These are phyloP conservation scores for Pseudoips prasinana DNA, from an alignment of 2,888 invertebrate species.

Conservation along the genomic window DNA sequence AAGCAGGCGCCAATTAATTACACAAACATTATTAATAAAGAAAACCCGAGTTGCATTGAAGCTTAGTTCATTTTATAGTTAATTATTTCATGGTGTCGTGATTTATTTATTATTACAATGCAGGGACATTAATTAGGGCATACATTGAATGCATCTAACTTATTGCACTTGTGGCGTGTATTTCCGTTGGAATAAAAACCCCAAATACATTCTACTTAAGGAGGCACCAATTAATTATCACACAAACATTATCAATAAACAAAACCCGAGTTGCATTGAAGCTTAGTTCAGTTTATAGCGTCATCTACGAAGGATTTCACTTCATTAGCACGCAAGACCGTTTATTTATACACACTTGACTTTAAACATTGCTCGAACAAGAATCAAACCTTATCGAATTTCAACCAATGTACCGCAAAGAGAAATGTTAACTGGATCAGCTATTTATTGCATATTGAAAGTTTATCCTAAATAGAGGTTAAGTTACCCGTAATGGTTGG, in stretches of 20 bases:
- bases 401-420: constrained; percentile 53
- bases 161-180: no score
- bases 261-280: constrained; percentile 26
- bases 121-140: constrained; percentile 5
- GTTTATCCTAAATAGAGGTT: constrained; percentile 4
- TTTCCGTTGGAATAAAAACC: no score
- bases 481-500: not conserved
- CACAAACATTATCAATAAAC: constrained; percentile 11
- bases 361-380: constrained; percentile 41
- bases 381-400: constrained; percentile 60
- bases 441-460: constrained; percentile 40
- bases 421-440: constrained; percentile 46
- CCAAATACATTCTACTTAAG: constrained; percentile 12
- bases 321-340: constrained; percentile 61
- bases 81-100: no score
- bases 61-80: constrained; percentile 27
- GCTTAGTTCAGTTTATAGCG: constrained; percentile 27
- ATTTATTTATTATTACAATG: not conserved
- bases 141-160: no score
- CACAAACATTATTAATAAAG: constrained; percentile 10
- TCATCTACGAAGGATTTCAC: constrained; percentile 38
- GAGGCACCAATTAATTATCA: constrained; percentile 20
- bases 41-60: constrained; percentile 26
- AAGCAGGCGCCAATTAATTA: constrained; percentile 19
- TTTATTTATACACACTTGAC: constrained; percentile 43